Evolutionary conservation across 1,140 invertebrate species (phyloP), one percentile per base, ranked within the genome.

Genomic region (Polypedilum pembai): DNA sequence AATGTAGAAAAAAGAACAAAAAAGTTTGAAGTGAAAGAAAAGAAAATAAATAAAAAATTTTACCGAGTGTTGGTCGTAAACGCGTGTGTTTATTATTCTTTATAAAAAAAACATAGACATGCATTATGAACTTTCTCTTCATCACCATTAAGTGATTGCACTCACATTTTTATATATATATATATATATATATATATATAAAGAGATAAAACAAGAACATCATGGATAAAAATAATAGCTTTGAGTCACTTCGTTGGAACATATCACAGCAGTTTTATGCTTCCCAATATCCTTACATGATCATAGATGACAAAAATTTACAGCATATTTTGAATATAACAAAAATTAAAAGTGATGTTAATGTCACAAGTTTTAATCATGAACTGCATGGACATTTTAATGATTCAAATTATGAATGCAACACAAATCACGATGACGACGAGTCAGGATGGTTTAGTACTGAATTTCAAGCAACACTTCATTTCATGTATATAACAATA

Each of bases 401-500:
- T 56, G n/a, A 56, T 12, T n/a, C 45, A 15, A n/a, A 56, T 15
- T 56, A n/a, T 56, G 45, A 56, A 12, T 56, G 45, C n/a, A 56
- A 56, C n/a, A n/a, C 45, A 56, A 56, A n/a, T n/a, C 45, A 56
- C 12, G 45, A 56, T 12, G 12, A 56, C n/a, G 65, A 69, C 18
- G 65, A 69, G 12, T 69, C 65, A 21, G 65, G 65, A 20, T 69
- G 65, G 65, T 74, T 79, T 17, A 81, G 78, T 74, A 76, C 80
- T 0, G 85, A 86, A 77, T 91, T 91, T 76, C 86, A 89, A 77
- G 82, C 84, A 3, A 80, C 86, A 40, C 87, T 93, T 41, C 92
- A 91, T 78, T 80, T 91, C 40, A 85, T 93, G 78, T 95, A 94
- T 83, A 85, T 86, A 69, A 80, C 85, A 21, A 88, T 94, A 7